Evolutionary conservation across 2,888 invertebrate species (phyloP), one percentile per base, ranked within the genome.

Genomic region (Leptogaster cylindrica): DNA sequence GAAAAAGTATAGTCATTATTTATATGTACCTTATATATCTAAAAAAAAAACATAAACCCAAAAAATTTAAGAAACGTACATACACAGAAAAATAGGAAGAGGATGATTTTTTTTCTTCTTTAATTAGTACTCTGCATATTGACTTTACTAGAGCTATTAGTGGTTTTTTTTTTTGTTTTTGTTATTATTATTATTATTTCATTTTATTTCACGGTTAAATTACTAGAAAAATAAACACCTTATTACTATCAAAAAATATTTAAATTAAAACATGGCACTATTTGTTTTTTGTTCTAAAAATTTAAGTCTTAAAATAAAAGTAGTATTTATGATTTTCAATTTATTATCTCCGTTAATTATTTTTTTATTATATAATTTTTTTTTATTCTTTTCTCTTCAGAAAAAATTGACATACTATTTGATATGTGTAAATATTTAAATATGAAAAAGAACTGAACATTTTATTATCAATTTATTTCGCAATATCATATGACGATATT

Each of bases 41-140:
- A 61, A 44, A 41, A n/a, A n/a, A n/a, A n/a, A n/a, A n/a, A n/a
- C n/a, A n/a, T n/a, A n/a, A 61, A 61, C 61, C 44, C 61, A 61
- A 61, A 25, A 44, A 18, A 36, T 39, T 39, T 44, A 61, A 61
- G 44, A 44, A 27, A 61, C 28, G 61, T 61, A 61, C 44, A 61
- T 78, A 77, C 77, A 78, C 78, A 78, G 78, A 78, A 78, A 78
- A 75, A 78, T 77, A 78, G 78, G 78, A 78, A 78, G 78, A 78
- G 75, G 73, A 73, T 73, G 71, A 72, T 75, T 74, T 72, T 16
- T 55, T 66, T 55, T 48, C 48, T 46, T 58, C 27, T 58, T 61
- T 44, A 44, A 61, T 61, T 61, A 61, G 41, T 61, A 44, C 7
- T 41, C 28, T 61, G 44, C 61, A 61, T 33, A 61, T 61, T 61